phyloP scores from a whole-genome alignment of 1,140 invertebrate species.

The Saccostrea cuccullata region DNA sequence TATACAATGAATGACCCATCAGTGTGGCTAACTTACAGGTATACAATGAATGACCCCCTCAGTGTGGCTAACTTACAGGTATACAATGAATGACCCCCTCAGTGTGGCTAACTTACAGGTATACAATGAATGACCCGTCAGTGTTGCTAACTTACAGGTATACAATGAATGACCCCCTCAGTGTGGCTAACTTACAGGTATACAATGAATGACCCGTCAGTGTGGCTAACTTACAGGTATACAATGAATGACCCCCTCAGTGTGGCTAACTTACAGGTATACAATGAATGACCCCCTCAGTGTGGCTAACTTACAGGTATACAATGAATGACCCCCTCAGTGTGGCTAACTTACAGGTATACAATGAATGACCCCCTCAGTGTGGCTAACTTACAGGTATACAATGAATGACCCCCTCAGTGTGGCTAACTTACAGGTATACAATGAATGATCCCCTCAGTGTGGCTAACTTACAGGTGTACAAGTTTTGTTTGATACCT shows the following conservation, averaged over 20 bases:
- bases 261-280: slow-evolving; percentile 84
- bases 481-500: not conserved
- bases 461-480: slow-evolving; percentile 84
- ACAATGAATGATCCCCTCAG: slow-evolving; percentile 96
- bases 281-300: slow-evolving; percentile 96
- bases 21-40: slow-evolving; percentile 87
- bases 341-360: slow-evolving; percentile 84
- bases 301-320: slow-evolving; percentile 84
- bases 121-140: slow-evolving; percentile 95
- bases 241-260: slow-evolving; percentile 96
- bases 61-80: slow-evolving; percentile 87
- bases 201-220: slow-evolving; percentile 96
- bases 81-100: slow-evolving; percentile 93
- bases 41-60: slow-evolving; percentile 93
- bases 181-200: slow-evolving; percentile 86
- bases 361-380: slow-evolving; percentile 96
- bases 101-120: slow-evolving; percentile 87
- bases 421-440: slow-evolving; percentile 84
- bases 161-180: slow-evolving; percentile 95
- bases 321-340: slow-evolving; percentile 96
- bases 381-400: slow-evolving; percentile 84
- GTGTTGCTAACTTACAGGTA: slow-evolving; percentile 86
- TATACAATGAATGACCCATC: slow-evolving; percentile 93
- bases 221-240: slow-evolving; percentile 84
- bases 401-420: slow-evolving; percentile 96